Percentiles rank a stretch among this genome's conserved stretches.
Evolutionary conservation across 2,797 vertebrate genomes (phyloP).

Genomic region (Gadopsis marmoratus): DNA sequence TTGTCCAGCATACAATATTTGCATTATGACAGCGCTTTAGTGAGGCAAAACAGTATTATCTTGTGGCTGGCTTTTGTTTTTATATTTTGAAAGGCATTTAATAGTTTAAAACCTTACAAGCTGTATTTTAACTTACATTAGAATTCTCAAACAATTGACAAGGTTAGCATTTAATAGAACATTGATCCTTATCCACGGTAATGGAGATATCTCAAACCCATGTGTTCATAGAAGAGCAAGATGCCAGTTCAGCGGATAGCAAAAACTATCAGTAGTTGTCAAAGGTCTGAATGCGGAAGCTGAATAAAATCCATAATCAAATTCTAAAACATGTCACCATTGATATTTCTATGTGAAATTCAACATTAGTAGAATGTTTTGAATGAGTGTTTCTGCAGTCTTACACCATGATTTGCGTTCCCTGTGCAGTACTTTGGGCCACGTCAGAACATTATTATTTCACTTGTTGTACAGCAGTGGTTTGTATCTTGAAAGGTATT

Average conservation of each 20-base stretch:
- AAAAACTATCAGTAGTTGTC: slow-evolving; percentile 2
- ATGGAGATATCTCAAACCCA: slow-evolving; percentile 9
- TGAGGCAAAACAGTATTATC: slow-evolving; percentile 36
- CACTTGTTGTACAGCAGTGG: not conserved
- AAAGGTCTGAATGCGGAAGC: slow-evolving; percentile 3
- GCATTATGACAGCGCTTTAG: slow-evolving; percentile 24
- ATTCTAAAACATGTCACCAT: not conserved
- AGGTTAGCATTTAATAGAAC: not conserved
- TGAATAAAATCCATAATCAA: slow-evolving; percentile 22
- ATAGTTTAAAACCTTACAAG: slow-evolving; percentile 13
- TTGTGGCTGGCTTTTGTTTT: slow-evolving; percentile 13
- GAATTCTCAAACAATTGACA: slow-evolving; percentile 21
- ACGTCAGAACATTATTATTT: not conserved
- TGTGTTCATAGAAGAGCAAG: not conserved
- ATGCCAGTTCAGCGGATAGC: not conserved
- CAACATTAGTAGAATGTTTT: not conserved
- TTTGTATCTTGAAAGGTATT: not conserved
- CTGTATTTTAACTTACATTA: slow-evolving; percentile 26
- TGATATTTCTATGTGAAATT: slow-evolving; percentile 20
- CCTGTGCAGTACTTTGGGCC: too few relatives aligned
- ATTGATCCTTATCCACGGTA: not conserved
- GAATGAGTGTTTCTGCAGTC: not conserved
- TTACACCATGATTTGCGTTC: not conserved
- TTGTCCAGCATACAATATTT: not conserved
- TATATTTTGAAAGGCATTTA: slow-evolving; percentile 36